A percentile compares a stretch with the other conserved stretches of the same genome.
These are phyloP conservation scores for Hylyphantes graminicola DNA, from an alignment of 1,140 invertebrate genomes.

Conservation along the genomic window DNA sequence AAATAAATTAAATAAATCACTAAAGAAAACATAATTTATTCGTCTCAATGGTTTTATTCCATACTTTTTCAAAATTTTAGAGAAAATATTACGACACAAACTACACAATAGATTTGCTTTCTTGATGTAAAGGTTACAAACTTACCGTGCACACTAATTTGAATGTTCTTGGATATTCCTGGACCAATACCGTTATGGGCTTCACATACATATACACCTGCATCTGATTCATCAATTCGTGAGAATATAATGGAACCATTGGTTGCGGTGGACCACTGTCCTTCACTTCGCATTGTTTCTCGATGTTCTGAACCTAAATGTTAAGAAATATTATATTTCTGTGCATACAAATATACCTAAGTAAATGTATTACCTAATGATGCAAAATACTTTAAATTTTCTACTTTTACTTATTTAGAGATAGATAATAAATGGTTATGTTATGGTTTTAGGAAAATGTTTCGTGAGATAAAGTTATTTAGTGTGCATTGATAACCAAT, in stretches of 20 bases:
- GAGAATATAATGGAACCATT: constrained; percentile 65
- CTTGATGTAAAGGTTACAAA: not conserved
- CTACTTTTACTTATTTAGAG: not conserved
- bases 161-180: constrained; percentile 68
- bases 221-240: constrained; percentile 65
- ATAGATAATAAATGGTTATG: not conserved
- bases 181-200: constrained; percentile 68
- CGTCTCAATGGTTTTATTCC: too few species aligned
- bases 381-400: not conserved
- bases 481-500: too few species aligned
- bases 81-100: too few species aligned
- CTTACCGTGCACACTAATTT: constrained; percentile 68
- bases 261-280: constrained; percentile 62
- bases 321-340: not conserved
- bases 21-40: too few species aligned
- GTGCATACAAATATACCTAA: not conserved
- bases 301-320: constrained; percentile 23
- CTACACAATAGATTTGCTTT: too few species aligned
- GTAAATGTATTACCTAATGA: not conserved
- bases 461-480: too few species aligned
- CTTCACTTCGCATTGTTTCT: constrained; percentile 39
- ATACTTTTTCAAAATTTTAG: too few species aligned
- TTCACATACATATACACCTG: constrained; percentile 69
- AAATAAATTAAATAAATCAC: too few species aligned
- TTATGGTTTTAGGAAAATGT: too few species aligned